Evolutionary conservation across 2,797 vertebrate species (phyloP), one percentile per base, ranked within the genome.

Genomic region (Phrynocephalus vlangalii): DNA sequence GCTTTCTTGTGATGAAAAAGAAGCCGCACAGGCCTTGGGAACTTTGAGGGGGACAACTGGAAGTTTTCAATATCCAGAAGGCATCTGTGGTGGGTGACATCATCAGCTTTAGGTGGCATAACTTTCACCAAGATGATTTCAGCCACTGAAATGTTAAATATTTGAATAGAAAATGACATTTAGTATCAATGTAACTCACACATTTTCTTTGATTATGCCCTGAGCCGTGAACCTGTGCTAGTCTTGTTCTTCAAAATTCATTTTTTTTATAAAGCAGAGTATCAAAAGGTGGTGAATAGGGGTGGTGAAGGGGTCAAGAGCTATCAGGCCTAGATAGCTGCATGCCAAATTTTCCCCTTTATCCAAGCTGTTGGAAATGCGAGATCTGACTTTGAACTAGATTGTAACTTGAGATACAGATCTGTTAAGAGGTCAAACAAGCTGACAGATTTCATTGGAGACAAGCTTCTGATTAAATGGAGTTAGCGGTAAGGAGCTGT

Each of bases 401-500:
- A 60, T 92, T 88, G 7, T 89, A 67, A 60, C 38, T 85, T n/a
- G 82, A 85, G 79, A 71, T 86, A 91, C 84, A 83, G 75, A 63
- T 90, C 81, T 91, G 89, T 30, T 88, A 79, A 87, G 79, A 84
- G 71, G 93, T 75, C 72, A 91, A 88, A 89, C 67, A 86, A 85
- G 24, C 83, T 67, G 79, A 86, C 67, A 77, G 84, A 88, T 92
- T 93, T 94, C 80, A 85, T 7, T 91, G 66, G 68, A 89, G 66
- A 87, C 93, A 88, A 88, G 38, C 85, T 92, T 81, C 88, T 75
- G 88, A n/a, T 91, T 91, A 91, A 92, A 91, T 87, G 56, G 90
- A 93, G 79, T 92, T 91, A 94, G 86, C 56, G 90, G 79, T 90
- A 90, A 93, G 90, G 79, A 92, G 90, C 90, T 89, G n/a, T 90